Conservation (phyloP, 2,797 vertebrate genomes). For the Fistularia tabacaria region DNA sequence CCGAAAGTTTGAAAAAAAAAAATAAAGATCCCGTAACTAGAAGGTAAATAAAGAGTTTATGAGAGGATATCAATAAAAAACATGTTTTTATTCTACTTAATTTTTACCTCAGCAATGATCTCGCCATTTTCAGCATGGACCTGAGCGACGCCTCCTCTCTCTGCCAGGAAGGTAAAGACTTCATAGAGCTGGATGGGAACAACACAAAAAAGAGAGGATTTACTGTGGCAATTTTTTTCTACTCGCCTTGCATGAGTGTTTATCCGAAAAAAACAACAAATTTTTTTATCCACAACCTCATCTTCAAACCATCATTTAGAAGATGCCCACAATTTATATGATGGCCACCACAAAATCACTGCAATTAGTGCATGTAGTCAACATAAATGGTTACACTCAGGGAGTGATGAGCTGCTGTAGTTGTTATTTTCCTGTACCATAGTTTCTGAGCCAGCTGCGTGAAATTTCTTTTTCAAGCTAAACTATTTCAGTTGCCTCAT, state of each 20-base stretch:
- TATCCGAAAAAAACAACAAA: background rate
- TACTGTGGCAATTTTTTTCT: constrained; percentile 20
- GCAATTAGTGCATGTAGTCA: constrained; percentile 65
- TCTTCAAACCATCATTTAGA: constrained; percentile 33
- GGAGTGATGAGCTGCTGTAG: constrained; percentile 44
- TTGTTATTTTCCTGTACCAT: constrained; percentile 30
- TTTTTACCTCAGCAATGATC: constrained; percentile 92
- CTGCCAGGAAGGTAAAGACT: constrained; percentile 90
- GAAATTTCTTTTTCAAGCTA: constrained; percentile 54
- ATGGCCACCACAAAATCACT: constrained; percentile 31
- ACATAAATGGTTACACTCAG: constrained; percentile 32
- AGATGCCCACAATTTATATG: constrained; percentile 48
- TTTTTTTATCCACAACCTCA: background rate
- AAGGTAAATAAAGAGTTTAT: background rate
- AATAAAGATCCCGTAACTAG: constrained; percentile 23
- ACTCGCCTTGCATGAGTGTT: constrained; percentile 23
- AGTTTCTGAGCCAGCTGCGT: constrained; percentile 34
- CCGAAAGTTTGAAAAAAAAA: background rate
- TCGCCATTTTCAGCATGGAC: constrained; percentile 99
- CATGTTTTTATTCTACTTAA: constrained; percentile 1
- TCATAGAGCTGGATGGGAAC: constrained; percentile 84
- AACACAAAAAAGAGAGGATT: constrained; percentile 19
- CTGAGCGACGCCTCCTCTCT: constrained; percentile 89
- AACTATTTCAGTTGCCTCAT: constrained; percentile 45
- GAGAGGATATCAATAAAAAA: background rate